Conservation (phyloP, 2,113 vertebrate species). For the Microcebus murinus region DNA sequence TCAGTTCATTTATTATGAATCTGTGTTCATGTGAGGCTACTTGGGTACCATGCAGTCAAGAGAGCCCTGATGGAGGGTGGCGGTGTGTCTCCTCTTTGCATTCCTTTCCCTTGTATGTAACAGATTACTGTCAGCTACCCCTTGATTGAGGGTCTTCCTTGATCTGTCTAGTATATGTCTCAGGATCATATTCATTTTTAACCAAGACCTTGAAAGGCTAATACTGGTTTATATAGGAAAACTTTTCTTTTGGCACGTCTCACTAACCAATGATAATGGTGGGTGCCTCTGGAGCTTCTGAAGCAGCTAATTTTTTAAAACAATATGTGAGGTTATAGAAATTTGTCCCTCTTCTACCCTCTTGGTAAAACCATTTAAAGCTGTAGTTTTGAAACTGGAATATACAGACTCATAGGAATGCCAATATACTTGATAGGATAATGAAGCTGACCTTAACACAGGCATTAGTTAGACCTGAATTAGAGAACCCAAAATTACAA, state of each 20-base stretch:
- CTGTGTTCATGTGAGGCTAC: neutral
- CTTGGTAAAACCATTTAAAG: neutral
- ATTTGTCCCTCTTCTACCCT: neutral
- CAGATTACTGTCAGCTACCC: neutral
- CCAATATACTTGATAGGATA: slow-evolving; percentile 35
- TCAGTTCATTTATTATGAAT: neutral
- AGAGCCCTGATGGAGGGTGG: neutral
- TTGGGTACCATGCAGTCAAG: neutral
- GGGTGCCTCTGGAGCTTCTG: neutral
- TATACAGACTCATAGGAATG: neutral
- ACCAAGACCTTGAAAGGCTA: neutral
- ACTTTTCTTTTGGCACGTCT: neutral
- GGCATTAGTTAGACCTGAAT: neutral
- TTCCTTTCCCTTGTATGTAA: neutral
- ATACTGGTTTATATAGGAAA: neutral
- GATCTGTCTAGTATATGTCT: neutral
- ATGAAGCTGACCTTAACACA: neutral
- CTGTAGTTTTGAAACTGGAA: neutral
- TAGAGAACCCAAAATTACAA: neutral
- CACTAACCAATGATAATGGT: neutral
- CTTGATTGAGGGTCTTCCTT: neutral
- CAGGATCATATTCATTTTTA: neutral
- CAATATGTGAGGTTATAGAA: neutral
- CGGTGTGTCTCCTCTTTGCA: neutral
- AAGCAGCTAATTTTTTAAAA: neutral